These are phyloP conservation scores for Phoxinus dragarum DNA, from an alignment of 2,797 vertebrate genomes.

Conservation along the genomic window DNA sequence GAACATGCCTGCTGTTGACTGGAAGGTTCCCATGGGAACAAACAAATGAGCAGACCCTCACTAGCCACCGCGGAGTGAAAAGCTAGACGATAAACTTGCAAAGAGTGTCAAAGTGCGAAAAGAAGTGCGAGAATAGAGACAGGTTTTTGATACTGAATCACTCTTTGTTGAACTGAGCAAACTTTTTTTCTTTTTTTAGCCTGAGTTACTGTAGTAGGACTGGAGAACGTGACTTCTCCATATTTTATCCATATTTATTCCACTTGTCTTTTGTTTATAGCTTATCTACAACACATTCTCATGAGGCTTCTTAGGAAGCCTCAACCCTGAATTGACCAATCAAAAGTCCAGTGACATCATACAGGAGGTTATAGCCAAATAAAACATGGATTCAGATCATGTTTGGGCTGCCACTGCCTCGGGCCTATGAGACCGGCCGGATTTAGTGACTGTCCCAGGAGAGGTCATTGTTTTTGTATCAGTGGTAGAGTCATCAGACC, in stretches of 20 bases:
- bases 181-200: not conserved
- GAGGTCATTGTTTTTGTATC: not conserved
- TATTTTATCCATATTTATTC: not conserved
- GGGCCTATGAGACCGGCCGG: not conserved
- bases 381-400: conserved; percentile 8
- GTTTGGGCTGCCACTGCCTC: not conserved
- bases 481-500: not conserved
- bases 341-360: not conserved
- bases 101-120: conserved; percentile 77
- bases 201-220: not conserved
- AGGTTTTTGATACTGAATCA: conserved; percentile 57
- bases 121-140: conserved; percentile 62
- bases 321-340: conserved; percentile 11
- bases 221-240: not conserved
- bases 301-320: conserved; percentile 30
- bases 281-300: not conserved
- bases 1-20: conserved; percentile 82
- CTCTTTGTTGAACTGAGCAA: conserved; percentile 46
- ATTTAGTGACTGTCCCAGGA: not conserved
- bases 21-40: conserved; percentile 84
- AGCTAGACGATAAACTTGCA: conserved; percentile 75
- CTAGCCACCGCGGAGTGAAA: conserved; percentile 63
- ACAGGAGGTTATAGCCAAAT: not conserved
- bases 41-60: conserved; percentile 69
- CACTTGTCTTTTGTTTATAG: conserved; percentile 7